Percentiles rank a stretch among this genome's conserved stretches.
Evolutionary conservation across 2,113 vertebrate genomes (phyloP).

Genomic region (Patagioenas fasciata): DNA sequence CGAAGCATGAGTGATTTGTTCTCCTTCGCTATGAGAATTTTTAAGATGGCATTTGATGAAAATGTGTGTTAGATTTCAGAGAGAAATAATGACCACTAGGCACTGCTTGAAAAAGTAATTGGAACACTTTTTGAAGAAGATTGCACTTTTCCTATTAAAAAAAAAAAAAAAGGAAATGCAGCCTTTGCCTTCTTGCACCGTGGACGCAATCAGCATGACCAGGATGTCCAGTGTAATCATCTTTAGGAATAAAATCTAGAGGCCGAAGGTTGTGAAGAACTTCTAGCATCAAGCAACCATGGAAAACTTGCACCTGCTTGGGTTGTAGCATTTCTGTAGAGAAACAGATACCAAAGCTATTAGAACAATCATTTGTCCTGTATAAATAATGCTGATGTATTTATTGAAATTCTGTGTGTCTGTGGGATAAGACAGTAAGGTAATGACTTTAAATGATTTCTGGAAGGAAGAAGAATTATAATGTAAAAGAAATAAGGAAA

Average conservation of each 20-base stretch:
- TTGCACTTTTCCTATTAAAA: not conserved
- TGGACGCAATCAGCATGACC: not conserved
- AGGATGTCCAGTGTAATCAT: not conserved
- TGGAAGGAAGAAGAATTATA: not conserved
- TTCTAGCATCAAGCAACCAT: not conserved
- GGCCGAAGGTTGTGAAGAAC: conserved; percentile 17
- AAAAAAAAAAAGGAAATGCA: not conserved
- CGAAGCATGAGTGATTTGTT: not conserved
- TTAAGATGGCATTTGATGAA: not conserved
- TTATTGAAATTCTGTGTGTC: not conserved
- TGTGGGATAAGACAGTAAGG: not conserved
- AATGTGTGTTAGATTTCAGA: not conserved
- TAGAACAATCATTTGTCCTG: not conserved
- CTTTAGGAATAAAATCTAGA: not conserved
- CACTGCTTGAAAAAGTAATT: not conserved
- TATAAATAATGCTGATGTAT: not conserved
- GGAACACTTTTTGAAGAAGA: not conserved
- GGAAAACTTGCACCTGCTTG: not conserved
- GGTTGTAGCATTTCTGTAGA: not conserved
- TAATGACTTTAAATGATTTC: not conserved
- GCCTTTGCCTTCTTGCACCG: not conserved
- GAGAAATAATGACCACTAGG: not conserved
- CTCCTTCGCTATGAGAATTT: not conserved
- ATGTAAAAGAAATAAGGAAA: not conserved
- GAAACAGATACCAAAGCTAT: not conserved